phyloP scores from a whole-genome alignment of 2,888 invertebrate genomes.

The Phymatocera aterrima region DNA sequence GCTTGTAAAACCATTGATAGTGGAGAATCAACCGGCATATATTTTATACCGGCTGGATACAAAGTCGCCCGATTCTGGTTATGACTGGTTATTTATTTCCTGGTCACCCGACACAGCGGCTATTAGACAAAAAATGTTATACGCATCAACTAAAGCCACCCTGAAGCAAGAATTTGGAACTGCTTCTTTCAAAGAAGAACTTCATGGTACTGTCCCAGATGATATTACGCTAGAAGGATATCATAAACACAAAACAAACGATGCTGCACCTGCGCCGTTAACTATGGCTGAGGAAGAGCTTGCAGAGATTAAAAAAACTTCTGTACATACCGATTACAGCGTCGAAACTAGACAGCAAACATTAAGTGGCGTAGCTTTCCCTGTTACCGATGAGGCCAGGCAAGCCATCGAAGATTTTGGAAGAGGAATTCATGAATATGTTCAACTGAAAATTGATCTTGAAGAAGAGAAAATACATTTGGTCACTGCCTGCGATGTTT shows the following conservation, averaged over 20 bases:
- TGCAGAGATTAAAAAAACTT: constrained; percentile 84
- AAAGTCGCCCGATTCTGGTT: constrained; percentile 85
- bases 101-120: constrained; percentile 97
- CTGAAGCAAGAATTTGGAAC: constrained; percentile 97
- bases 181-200: constrained; percentile 94
- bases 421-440: constrained; percentile 88
- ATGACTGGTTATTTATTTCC: constrained; percentile 94
- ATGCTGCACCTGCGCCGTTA: constrained; percentile 91
- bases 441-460: constrained; percentile 92
- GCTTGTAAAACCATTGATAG: constrained; percentile 82
- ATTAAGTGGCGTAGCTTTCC: constrained; percentile 92
- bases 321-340: constrained; percentile 83
- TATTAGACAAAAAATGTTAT: constrained; percentile 97
- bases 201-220: constrained; percentile 90
- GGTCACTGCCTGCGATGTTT: constrained; percentile 83
- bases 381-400: constrained; percentile 88
- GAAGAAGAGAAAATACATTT: constrained; percentile 92
- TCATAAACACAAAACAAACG: constrained; percentile 85
- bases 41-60: constrained; percentile 87
- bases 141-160: constrained; percentile 98
- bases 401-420: constrained; percentile 86
- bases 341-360: constrained; percentile 93
- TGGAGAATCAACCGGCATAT: constrained; percentile 92
- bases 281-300: constrained; percentile 92
- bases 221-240: constrained; percentile 91